phyloP scores from a whole-genome alignment of 2,797 vertebrate species.

The Cyclopterus lumpus region DNA sequence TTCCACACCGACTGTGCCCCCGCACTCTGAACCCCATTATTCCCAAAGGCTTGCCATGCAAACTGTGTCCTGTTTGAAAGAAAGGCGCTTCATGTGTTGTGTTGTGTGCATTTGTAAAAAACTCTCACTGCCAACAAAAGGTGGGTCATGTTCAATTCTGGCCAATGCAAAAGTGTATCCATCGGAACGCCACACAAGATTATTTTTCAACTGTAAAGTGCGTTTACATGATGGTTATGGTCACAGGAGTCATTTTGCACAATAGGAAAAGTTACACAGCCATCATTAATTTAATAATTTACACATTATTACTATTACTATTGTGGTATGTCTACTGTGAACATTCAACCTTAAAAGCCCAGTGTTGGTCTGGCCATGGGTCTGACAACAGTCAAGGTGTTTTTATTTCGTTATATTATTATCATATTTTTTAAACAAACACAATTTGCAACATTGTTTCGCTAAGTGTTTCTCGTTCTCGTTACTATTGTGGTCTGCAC shows the following conservation, averaged over 20 bases:
- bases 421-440: too few species aligned
- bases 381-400: neutral
- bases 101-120: too few species aligned
- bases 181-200: neutral
- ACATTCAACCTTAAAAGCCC: neutral
- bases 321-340: neutral
- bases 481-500: neutral
- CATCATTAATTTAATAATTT: neutral
- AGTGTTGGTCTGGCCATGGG: neutral
- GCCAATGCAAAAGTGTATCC: neutral
- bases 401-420: neutral
- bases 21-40: too few species aligned
- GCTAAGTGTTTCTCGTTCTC: neutral
- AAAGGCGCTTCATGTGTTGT: too few species aligned
- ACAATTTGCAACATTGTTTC: neutral
- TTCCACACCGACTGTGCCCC: too few species aligned
- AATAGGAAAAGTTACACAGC: neutral
- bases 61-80: too few species aligned
- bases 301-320: too few species aligned
- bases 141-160: neutral
- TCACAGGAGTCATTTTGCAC: neutral
- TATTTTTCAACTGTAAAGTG: neutral
- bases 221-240: neutral
- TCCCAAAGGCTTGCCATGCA: too few species aligned
- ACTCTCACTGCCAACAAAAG: too few species aligned